Evolutionary conservation across 2,888 invertebrate species (phyloP).

Genomic region (Andrena marginata): DNA sequence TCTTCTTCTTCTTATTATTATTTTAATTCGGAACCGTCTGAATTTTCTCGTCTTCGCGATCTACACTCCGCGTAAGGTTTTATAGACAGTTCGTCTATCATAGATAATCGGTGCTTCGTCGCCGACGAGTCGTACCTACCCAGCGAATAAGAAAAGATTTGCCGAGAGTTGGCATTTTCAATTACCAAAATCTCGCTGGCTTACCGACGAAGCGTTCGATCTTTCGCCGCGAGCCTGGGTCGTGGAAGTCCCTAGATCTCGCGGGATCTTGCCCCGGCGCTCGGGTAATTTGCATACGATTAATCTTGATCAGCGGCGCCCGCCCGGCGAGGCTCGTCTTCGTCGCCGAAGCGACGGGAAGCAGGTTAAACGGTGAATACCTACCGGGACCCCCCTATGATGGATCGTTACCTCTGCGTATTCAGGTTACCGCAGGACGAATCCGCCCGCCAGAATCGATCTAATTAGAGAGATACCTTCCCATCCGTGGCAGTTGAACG

Average conservation of each 20-base stretch:
- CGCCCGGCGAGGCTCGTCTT: conserved; percentile 49
- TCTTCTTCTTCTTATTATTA: too few relatives aligned
- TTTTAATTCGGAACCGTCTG: too few relatives aligned
- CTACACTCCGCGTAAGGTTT: too few relatives aligned
- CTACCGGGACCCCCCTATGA: conserved; percentile 58
- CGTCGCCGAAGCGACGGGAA: conserved; percentile 54
- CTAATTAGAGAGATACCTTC: conserved; percentile 48
- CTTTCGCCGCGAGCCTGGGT: conserved; percentile 31
- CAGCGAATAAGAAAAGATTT: conserved; percentile 11
- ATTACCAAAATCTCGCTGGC: conserved; percentile 53
- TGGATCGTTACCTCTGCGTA: conserved; percentile 67
- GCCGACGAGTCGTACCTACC: too few relatives aligned
- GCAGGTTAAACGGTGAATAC: conserved; percentile 66
- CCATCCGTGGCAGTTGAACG: background rate
- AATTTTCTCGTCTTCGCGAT: background rate
- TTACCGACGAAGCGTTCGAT: conserved; percentile 43
- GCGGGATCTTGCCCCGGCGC: conserved; percentile 53
- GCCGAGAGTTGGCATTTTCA: conserved; percentile 46
- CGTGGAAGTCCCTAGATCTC: conserved; percentile 39
- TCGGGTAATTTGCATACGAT: conserved; percentile 74
- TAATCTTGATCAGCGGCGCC: conserved; percentile 72
- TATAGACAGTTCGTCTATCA: too few relatives aligned
- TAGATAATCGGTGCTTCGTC: background rate
- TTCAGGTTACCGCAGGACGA: conserved; percentile 45
- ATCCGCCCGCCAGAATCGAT: conserved; percentile 56